Conservation (phyloP, 1,140 invertebrate species). For the Phenacoccus solenopsis region DNA sequence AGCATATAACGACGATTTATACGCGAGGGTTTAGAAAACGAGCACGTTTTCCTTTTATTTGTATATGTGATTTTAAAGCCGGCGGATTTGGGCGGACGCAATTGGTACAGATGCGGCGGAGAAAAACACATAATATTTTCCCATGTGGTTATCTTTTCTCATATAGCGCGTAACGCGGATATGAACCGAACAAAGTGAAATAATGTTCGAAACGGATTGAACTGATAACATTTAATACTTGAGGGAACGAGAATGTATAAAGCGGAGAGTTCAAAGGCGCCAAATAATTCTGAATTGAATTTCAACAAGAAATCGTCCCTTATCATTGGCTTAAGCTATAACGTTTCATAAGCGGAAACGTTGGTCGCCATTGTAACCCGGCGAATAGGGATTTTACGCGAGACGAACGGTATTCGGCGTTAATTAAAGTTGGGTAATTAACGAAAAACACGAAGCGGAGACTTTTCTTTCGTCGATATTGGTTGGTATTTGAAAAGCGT, state of each 20-base stretch:
- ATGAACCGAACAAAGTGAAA: not conserved
- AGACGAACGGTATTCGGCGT: not conserved
- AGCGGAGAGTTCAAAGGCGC: not conserved
- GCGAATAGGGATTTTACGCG: not conserved
- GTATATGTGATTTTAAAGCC: not conserved
- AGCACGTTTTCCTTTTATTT: not conserved
- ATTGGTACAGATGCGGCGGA: not conserved
- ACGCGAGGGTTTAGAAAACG: not conserved
- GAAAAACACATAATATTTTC: not conserved
- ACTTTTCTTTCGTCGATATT: not conserved
- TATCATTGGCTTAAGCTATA: not conserved
- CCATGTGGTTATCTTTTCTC: not conserved
- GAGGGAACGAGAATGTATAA: not conserved
- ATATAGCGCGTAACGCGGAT: not conserved
- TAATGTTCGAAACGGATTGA: not conserved
- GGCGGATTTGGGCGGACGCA: not conserved
- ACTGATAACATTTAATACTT: slow-evolving; percentile 3
- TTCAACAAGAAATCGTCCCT: not conserved
- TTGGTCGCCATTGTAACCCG: not conserved
- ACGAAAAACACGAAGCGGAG: not conserved
- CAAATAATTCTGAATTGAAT: not conserved
- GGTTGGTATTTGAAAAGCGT: not conserved
- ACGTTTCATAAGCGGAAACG: not conserved
- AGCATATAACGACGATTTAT: no score
- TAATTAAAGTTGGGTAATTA: not conserved